Percentiles rank a stretch among this genome's conserved stretches.
Evolutionary conservation across 2,113 vertebrate genomes (phyloP).

Genomic region (Anguilla japonica): DNA sequence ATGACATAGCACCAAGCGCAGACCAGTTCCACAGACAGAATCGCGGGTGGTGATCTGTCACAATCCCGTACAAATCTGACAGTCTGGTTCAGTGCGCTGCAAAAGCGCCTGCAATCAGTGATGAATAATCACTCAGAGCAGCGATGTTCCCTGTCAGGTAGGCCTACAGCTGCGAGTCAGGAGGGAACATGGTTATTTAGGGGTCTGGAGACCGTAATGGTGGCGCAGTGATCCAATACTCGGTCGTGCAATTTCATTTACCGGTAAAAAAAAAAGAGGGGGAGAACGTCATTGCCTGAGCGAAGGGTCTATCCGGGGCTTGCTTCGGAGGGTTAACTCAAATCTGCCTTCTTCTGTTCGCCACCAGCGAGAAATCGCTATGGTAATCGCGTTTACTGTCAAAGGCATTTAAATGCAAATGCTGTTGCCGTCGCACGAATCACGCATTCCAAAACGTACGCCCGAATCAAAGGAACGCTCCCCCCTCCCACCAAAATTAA

Average conservation of each 20-base stretch:
- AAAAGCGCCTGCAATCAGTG: slow-evolving; percentile 8
- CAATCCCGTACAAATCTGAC: slow-evolving; percentile 4
- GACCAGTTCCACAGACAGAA: background rate
- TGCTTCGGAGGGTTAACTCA: background rate
- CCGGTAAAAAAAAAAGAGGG: background rate
- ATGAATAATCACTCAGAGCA: background rate
- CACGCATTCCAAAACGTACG: background rate
- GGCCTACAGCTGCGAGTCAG: background rate
- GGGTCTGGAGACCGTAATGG: background rate
- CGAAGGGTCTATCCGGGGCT: background rate
- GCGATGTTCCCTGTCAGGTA: background rate
- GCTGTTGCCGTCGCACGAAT: background rate
- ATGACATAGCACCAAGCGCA: background rate
- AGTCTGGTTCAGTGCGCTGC: background rate
- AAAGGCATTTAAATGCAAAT: slow-evolving; percentile 4
- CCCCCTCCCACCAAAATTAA: background rate
- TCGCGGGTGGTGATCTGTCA: slow-evolving; percentile 2
- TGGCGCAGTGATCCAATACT: background rate
- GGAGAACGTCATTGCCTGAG: background rate
- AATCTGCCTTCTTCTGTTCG: background rate
- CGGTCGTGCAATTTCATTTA: background rate
- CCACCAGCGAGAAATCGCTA: background rate
- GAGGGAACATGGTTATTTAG: background rate
- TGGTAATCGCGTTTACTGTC: background rate
- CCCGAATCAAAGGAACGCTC: background rate